Base-by-base conservation (phyloP, 2,113 vertebrate genomes). In the Phocoena phocoena region DNA sequence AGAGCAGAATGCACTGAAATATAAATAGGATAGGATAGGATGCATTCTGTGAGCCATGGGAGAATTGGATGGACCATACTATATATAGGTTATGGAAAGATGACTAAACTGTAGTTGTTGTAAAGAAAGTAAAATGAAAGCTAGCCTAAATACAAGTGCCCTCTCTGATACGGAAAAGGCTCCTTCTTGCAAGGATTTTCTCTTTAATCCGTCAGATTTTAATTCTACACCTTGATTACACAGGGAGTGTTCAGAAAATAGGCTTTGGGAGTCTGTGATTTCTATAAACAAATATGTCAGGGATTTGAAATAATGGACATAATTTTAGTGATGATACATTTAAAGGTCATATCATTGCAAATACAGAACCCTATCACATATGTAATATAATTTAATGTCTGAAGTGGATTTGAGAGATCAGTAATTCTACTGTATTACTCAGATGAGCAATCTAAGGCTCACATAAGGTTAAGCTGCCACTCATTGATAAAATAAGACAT, bases 71-170 rank as follows among this genome's bases (percentile, higher is more conserved):
- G 38, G 25, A 21, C 5, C 21, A 14, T 28, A 50, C 8, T 12
- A 3, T 28, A 23, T 6, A 41, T 0, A 25, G 3, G 0, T n/a
- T 31, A 58, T 4, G 1, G 9, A 26, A 65, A 77, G 25, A 85
- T 33, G 41, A 53, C 1, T 15, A 76, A 68, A 26, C 6, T 33
- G 15, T 8, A 55, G 5, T 62, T 33, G 5, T 38, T 31, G 18
- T 62, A 63, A 8, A 71, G 20, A 50, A 87, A 18, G 4, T 47
- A 53, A 74, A 74, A 53, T 33, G 26, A 86, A 71, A 73, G 1
- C 7, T 41, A 23, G 13, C 15, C 1, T 53, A 58, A 89, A 13
- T 8, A 26, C 15, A 65, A 33, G 15, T 18, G 3, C 2, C 17
- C 6, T 55, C 13, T 20, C 33, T 25, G 33, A 5, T 38, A 65